Evolutionary conservation across 2,113 vertebrate species (phyloP), one percentile per base, ranked within the genome.

Genomic region (Dunckerocampus dactyliophorus): DNA sequence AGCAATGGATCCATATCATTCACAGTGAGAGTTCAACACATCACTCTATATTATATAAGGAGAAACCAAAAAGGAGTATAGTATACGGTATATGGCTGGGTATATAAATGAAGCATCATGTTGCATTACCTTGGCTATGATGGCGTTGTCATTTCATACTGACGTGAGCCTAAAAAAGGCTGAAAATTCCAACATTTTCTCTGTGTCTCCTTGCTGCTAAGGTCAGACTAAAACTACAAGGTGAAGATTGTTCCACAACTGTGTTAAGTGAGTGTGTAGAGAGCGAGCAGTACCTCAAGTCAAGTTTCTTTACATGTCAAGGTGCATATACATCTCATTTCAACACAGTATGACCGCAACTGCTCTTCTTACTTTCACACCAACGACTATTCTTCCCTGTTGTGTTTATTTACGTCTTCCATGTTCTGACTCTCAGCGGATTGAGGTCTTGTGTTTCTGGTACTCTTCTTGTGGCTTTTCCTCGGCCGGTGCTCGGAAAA

Each of bases 401-500:
- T 75, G 37, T 39, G 11, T 71, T 75, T 85, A 21, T 24, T 77
- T 0, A 21, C 8, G 0, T 82, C 82, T 49, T 86, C 85, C 28
- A 56, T 11, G 1, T 62, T 64, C 16, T 62, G 65, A 54, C 50
- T 17, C 46, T 87, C 86, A 0, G 45, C 31, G 14, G 63, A 22
- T 17, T 60, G 75, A 49, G 51, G 17, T 7, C 37, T 2, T 0
- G 65, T 2, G 1, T 59, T 76, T 17, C 71, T 77, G 62, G 6
- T 9, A 1, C 58, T 73, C 0, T 69, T 45, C 51, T 60, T 64
- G 21, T 15, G 64, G 60, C 37, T 70, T 24, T 59, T 59, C 51
- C 66, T 75, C 0, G 71, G 87, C 11, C 88, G 82, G 56, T 89
- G 86, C 64, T 88, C 75, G 17, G 91, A 84, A 59, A 93, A 82